Conservation (phyloP, 2,888 invertebrate species). For the Cyclophora albipunctata region DNA sequence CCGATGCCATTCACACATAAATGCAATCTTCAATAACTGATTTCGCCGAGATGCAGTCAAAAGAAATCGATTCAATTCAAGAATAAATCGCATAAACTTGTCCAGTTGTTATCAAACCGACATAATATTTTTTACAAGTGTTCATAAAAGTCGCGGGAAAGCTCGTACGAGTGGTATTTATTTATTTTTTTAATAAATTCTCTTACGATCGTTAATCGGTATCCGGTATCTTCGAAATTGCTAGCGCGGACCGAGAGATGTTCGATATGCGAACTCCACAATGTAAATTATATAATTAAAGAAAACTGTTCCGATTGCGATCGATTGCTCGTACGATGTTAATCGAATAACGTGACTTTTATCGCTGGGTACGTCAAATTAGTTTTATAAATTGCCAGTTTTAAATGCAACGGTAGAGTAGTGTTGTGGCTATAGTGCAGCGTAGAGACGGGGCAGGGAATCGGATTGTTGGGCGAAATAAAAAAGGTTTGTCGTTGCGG, state of each 20-base stretch:
- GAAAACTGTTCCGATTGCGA: conserved; percentile 57
- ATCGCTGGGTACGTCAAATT: conserved; percentile 41
- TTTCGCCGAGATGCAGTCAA: conserved; percentile 37
- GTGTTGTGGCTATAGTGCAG: conserved; percentile 19
- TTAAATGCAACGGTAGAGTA: conserved; percentile 22
- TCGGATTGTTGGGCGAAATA: conserved; percentile 50
- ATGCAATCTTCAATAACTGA: conserved; percentile 34
- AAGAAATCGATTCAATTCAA: conserved; percentile 67
- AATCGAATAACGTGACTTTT: conserved; percentile 51
- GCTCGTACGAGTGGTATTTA: conserved; percentile 33
- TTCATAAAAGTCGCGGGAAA: conserved; percentile 46
- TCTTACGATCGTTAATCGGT: conserved; percentile 50
- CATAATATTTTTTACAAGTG: conserved; percentile 55
- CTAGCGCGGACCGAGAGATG: conserved; percentile 53
- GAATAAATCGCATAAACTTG: conserved; percentile 65
- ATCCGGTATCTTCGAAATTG: conserved; percentile 61
- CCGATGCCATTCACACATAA: conserved; percentile 33
- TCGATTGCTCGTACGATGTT: conserved; percentile 50
- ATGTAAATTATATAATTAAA: conserved; percentile 72
- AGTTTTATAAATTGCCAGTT: conserved; percentile 30
- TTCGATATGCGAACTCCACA: conserved; percentile 49
- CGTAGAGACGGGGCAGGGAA: conserved; percentile 32
- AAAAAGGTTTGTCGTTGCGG: conserved; percentile 57
- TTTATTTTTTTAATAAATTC: conserved; percentile 58
- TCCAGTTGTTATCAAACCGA: conserved; percentile 52